These are phyloP conservation scores for Heliconius ismenius DNA, from an alignment of 2,888 invertebrate genomes.

Conservation along the genomic window DNA sequence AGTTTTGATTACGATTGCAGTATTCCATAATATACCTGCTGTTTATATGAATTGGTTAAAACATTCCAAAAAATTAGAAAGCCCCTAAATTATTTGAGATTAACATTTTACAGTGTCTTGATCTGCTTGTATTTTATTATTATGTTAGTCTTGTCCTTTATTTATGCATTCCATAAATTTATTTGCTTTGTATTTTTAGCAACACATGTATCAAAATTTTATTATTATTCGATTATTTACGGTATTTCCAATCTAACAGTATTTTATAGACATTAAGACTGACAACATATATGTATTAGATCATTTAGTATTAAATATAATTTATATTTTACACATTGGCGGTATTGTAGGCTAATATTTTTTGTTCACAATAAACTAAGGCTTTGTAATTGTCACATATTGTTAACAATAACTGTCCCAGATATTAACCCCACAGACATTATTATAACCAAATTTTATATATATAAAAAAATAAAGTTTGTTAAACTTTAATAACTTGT, in stretches of 20 bases:
- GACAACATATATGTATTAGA: conserved; percentile 73
- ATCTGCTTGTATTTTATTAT: conserved; percentile 53
- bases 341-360: conserved; percentile 66
- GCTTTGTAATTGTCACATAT: conserved; percentile 59
- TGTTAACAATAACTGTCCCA: conserved; percentile 32
- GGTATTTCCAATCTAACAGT: conserved; percentile 67
- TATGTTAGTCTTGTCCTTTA: conserved; percentile 45
- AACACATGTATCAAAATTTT: conserved; percentile 54
- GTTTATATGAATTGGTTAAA: conserved; percentile 25
- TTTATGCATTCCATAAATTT: conserved; percentile 66
- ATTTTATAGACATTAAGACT: conserved; percentile 79
- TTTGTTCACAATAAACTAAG: conserved; percentile 46
- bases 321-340: conserved; percentile 63
- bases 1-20: neutral
- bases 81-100: conserved; percentile 32
- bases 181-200: conserved; percentile 58
- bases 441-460: conserved; percentile 72
- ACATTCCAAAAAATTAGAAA: conserved; percentile 39
- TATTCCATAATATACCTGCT: conserved; percentile 1
- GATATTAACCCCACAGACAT: conserved; percentile 57
- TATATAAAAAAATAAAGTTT: conserved; percentile 75
- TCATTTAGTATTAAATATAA: conserved; percentile 73
- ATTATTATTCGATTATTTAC: conserved; percentile 37
- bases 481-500: conserved; percentile 58
- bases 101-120: conserved; percentile 37